A percentile compares a stretch with the other conserved stretches of the same genome.
Conservation (phyloP, 2,113 vertebrate genomes). For the Glaucomys volans region DNA sequence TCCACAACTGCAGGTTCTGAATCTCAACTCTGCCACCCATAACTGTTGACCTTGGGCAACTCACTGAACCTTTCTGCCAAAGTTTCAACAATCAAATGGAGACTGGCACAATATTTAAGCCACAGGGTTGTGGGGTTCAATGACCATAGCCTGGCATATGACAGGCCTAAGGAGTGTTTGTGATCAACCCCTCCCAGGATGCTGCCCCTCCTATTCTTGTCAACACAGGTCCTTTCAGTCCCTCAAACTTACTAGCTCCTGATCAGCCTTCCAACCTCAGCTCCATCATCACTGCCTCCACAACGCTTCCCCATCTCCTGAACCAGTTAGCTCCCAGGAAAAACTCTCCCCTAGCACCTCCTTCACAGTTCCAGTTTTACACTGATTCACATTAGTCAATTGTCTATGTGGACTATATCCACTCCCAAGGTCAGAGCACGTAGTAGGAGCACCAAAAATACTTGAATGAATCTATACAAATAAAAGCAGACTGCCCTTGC, state of each 20-base stretch:
- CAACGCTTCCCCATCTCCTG: background rate
- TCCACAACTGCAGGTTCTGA: background rate
- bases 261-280: background rate
- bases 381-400: background rate
- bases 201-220: background rate
- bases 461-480: background rate
- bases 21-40: background rate
- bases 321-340: background rate
- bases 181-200: background rate
- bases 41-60: background rate
- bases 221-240: background rate
- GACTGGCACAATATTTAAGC: rapidly evolving
- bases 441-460: background rate
- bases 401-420: background rate
- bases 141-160: rapidly evolving
- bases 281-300: background rate
- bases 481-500: background rate
- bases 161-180: rapidly evolving
- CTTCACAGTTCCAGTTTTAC: background rate
- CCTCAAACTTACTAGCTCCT: background rate
- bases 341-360: background rate
- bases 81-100: background rate
- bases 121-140: background rate
- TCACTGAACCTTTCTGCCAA: background rate
- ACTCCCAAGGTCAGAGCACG: background rate